phyloP scores from a whole-genome alignment of 1,140 invertebrate genomes.

The Neoseiulus cucumeris region DNA sequence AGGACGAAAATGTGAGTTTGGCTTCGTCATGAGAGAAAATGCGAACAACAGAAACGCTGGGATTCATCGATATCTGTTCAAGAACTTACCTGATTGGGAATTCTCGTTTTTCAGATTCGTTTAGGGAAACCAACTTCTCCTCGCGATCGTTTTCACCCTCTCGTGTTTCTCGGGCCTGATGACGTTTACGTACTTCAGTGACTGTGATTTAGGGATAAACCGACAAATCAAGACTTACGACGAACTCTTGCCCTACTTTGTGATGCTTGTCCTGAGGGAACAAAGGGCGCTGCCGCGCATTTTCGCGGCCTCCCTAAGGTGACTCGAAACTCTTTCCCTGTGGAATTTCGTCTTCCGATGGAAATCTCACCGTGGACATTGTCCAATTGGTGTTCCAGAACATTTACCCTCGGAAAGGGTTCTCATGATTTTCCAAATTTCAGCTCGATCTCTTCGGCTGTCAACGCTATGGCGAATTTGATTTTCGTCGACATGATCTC shows the following conservation, averaged over 20 bases:
- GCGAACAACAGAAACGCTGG: no score
- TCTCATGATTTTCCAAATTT: no score
- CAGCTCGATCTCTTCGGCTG: conserved; percentile 58
- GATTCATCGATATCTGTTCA: no score
- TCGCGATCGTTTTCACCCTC: conserved; percentile 37
- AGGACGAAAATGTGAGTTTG: neutral
- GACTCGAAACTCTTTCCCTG: no score
- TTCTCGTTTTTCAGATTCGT: conserved; percentile 24
- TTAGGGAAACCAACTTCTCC: conserved; percentile 45
- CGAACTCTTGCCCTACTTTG: conserved; percentile 48
- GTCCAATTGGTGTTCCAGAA: no score
- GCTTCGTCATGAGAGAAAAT: no score
- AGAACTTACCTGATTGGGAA: no score
- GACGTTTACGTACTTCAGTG: conserved; percentile 47
- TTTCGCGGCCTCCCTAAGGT: conserved; percentile 56
- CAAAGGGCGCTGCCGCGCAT: conserved; percentile 50
- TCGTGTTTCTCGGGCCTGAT: conserved; percentile 48
- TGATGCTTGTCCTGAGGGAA: conserved; percentile 48
- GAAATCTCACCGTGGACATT: no score
- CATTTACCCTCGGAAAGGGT: no score
- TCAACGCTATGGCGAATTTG: conserved; percentile 64
- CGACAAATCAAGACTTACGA: conserved; percentile 32
- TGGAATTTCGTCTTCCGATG: neutral
- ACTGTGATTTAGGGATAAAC: conserved; percentile 45
- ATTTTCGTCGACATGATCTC: conserved; percentile 23